Evolutionary conservation across 2,888 invertebrate genomes (phyloP).

Genomic region (Notodonta ziczac): DNA sequence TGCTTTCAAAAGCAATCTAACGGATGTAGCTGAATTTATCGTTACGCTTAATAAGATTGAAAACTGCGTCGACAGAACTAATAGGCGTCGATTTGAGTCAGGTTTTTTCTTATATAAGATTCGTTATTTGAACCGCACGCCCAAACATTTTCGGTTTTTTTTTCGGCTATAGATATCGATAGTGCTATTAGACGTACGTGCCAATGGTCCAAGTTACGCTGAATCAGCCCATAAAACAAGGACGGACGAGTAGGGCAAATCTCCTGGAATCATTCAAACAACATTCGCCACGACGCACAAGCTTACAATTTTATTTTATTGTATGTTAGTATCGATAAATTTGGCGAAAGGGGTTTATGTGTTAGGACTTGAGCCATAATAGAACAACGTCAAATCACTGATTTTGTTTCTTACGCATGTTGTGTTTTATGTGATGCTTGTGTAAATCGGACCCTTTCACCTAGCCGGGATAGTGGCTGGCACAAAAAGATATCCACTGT

Average conservation of each 20-base stretch:
- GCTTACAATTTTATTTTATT: constrained; percentile 47
- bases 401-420: constrained; percentile 9
- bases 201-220: constrained; percentile 62
- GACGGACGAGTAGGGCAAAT: constrained; percentile 40
- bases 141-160: constrained; percentile 14
- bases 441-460: too few relatives aligned
- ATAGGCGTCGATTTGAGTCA: neutral
- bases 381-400: constrained; percentile 24
- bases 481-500: too few relatives aligned
- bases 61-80: neutral
- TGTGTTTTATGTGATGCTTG: neutral
- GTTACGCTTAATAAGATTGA: neutral
- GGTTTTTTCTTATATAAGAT: neutral
- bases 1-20: neutral
- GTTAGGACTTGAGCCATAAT: constrained; percentile 17
- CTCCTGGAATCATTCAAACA: constrained; percentile 53
- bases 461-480: too few relatives aligned
- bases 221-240: constrained; percentile 65
- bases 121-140: constrained; percentile 16
- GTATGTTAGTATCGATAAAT: constrained; percentile 39
- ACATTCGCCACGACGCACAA: constrained; percentile 20
- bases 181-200: constrained; percentile 64
- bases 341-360: constrained; percentile 26
- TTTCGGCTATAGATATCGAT: constrained; percentile 53
- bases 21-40: too few relatives aligned